Conservation (phyloP, 2,113 vertebrate species). For the Psittacula cyanocephala region DNA sequence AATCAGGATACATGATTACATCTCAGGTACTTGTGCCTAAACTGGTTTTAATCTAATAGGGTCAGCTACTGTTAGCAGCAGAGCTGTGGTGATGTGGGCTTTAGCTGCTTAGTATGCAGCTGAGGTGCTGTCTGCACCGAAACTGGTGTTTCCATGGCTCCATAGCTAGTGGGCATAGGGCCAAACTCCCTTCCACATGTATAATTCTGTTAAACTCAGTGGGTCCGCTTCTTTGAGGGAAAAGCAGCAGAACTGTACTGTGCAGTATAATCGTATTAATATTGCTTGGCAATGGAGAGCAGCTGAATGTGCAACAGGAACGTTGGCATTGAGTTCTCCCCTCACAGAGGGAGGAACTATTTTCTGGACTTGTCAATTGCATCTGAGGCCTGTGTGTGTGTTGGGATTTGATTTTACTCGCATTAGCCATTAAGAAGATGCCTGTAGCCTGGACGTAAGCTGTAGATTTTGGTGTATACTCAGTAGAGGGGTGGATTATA, state of each 20-base stretch:
- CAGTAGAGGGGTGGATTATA: neutral
- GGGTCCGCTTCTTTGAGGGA: fast-evolving
- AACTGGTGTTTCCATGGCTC: neutral
- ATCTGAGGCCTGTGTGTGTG: neutral
- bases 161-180: fast-evolving
- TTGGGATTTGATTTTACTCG: neutral
- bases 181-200: neutral
- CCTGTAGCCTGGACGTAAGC: neutral
- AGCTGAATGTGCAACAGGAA: neutral
- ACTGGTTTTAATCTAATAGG: neutral
- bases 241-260: neutral
- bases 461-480: neutral
- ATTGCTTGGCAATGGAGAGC: neutral
- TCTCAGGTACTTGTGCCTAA: neutral
- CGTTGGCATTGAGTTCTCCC: fast-evolving
- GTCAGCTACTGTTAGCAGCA: neutral
- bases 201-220: neutral
- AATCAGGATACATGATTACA: fast-evolving
- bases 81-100: neutral
- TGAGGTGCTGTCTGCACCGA: neutral
- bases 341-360: neutral
- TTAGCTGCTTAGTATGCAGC: neutral
- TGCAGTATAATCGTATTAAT: fast-evolving
- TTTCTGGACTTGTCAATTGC: neutral
- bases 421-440: neutral